Evolutionary conservation across 37 sponge, comb jelly and placozoan genomes (phyloP).

Genomic region (Lycopodina hypogea): DNA sequence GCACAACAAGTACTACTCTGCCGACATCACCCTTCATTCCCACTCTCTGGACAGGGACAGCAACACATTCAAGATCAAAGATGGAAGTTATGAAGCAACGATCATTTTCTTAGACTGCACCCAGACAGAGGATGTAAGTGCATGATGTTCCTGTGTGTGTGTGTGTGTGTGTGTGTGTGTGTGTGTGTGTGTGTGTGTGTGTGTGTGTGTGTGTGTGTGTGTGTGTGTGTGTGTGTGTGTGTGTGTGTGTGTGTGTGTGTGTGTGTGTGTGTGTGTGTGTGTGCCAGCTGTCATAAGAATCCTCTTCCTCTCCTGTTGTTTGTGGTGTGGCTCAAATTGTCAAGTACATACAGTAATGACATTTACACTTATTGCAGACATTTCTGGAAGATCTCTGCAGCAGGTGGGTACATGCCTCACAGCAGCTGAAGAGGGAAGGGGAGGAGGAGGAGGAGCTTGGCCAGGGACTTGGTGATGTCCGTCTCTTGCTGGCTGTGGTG

Average conservation of each 20-base stretch:
- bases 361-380: too few relatives aligned
- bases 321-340: too few relatives aligned
- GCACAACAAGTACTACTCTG: slow-evolving; percentile 68
- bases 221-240: too few relatives aligned
- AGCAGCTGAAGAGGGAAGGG: not conserved
- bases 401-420: not conserved
- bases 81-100: slow-evolving; percentile 16
- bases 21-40: slow-evolving; percentile 26
- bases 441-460: not conserved
- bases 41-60: not conserved
- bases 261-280: too few relatives aligned
- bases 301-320: too few relatives aligned
- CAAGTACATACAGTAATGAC: too few relatives aligned
- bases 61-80: not conserved
- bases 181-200: too few relatives aligned
- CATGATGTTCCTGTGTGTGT: too few relatives aligned
- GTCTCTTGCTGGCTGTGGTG: slow-evolving; percentile 7
- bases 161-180: too few relatives aligned
- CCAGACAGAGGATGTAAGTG: not conserved
- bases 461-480: not conserved
- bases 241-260: too few relatives aligned
- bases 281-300: too few relatives aligned
- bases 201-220: too few relatives aligned
- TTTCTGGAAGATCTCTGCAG: not conserved
- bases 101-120: slow-evolving; percentile 18